Percentiles rank a stretch among this genome's conserved stretches.
These are phyloP conservation scores for Hyperoplus immaculatus DNA, from an alignment of 2,797 vertebrate species.

Conservation along the genomic window DNA sequence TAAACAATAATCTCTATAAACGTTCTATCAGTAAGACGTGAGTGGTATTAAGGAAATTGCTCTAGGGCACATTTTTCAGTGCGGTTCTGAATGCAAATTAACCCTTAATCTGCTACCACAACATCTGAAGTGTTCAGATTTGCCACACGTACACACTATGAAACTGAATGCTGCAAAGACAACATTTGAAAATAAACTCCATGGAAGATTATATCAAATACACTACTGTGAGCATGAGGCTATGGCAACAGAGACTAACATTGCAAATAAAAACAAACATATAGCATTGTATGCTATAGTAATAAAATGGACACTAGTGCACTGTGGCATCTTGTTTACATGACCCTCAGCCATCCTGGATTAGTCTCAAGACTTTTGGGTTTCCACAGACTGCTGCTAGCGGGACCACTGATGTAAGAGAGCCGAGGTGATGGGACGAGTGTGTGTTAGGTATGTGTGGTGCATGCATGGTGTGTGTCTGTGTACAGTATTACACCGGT, in stretches of 20 bases:
- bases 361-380: conserved; percentile 46
- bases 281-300: conserved; percentile 23
- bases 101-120: background rate
- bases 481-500: conserved; percentile 46
- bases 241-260: conserved; percentile 65
- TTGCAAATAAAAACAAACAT: conserved; percentile 46
- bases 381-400: conserved; percentile 70
- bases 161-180: conserved; percentile 38
- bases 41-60: conserved; percentile 16
- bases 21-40: background rate
- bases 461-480: conserved; percentile 45
- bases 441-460: conserved; percentile 41
- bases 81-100: background rate
- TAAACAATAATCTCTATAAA: conserved; percentile 42
- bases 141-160: background rate
- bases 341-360: conserved; percentile 30
- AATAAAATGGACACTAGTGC: conserved; percentile 43
- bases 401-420: conserved; percentile 34
- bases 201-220: conserved; percentile 1
- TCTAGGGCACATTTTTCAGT: conserved; percentile 4
- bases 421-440: conserved; percentile 23
- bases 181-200: conserved; percentile 17
- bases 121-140: conserved; percentile 9
- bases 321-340: conserved; percentile 35
- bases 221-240: conserved; percentile 27